Evolutionary conservation across 2,113 vertebrate genomes (phyloP).

Genomic region (Thamnophis sirtalis): DNA sequence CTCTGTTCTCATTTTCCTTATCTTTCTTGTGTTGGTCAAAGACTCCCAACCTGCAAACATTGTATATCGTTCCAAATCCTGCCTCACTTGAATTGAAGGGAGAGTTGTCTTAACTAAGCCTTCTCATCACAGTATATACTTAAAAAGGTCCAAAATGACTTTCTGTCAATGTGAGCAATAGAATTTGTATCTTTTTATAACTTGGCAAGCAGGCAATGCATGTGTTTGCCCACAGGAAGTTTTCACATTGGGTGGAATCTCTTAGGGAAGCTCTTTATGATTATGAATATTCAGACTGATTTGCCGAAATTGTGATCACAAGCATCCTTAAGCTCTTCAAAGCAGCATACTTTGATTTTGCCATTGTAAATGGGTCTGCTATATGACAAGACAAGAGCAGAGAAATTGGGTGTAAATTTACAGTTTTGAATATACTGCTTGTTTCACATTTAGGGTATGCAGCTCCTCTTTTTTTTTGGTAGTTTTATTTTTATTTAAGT

Average conservation of each 20-base stretch:
- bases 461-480: constrained; percentile 80
- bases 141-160: constrained; percentile 67
- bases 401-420: constrained; percentile 80
- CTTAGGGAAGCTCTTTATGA: constrained; percentile 53
- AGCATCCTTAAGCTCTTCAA: constrained; percentile 54
- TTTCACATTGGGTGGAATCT: constrained; percentile 53
- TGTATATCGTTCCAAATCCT: constrained; percentile 70
- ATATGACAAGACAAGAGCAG: constrained; percentile 77
- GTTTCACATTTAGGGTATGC: constrained; percentile 81
- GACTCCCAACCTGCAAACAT: constrained; percentile 66
- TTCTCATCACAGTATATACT: constrained; percentile 64
- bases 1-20: constrained; percentile 50
- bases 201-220: constrained; percentile 40
- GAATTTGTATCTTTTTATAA: constrained; percentile 46
- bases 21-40: constrained; percentile 52
- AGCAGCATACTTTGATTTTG: constrained; percentile 70
- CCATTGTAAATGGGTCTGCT: constrained; percentile 83
- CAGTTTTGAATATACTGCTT: constrained; percentile 79
- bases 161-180: constrained; percentile 55
- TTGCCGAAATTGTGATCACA: constrained; percentile 49
- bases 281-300: constrained; percentile 48
- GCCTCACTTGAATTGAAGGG: constrained; percentile 72
- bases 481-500: constrained; percentile 87
- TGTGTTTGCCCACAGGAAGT: constrained; percentile 14
- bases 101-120: constrained; percentile 66